phyloP scores from a whole-genome alignment of 2,113 vertebrate species.

The Hyperoodon ampullatus region DNA sequence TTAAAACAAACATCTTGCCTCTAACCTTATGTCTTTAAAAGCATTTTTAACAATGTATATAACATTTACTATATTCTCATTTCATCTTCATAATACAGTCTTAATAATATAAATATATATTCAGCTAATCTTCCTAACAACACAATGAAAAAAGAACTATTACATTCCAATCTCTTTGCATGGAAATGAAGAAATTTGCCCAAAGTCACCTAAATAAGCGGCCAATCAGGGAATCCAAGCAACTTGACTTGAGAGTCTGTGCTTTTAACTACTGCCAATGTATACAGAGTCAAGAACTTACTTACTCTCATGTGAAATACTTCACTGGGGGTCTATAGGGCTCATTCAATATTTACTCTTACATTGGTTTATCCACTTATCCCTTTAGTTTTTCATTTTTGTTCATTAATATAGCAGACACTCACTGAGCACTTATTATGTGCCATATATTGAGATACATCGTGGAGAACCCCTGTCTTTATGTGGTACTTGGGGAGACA shows the following conservation, averaged over 20 bases:
- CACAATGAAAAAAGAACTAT: not conserved
- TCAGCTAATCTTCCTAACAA: not conserved
- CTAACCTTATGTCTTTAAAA: not conserved
- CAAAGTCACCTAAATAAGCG: not conserved
- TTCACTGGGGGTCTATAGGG: not conserved
- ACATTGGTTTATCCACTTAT: not conserved
- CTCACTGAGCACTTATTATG: not conserved
- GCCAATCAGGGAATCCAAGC: not conserved
- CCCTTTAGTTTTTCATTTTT: conserved; percentile 14
- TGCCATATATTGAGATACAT: not conserved
- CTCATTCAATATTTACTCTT: not conserved
- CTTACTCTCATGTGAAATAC: not conserved
- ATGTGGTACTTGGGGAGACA: not conserved
- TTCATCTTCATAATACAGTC: not conserved
- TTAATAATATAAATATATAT: not conserved
- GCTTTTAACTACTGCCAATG: not conserved
- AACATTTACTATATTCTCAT: not conserved
- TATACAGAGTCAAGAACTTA: not conserved
- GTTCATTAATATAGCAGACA: not conserved
- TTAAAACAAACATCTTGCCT: not conserved
- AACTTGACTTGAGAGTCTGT: not conserved
- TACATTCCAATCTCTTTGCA: not conserved
- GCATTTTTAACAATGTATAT: not conserved
- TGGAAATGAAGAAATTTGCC: not conserved
- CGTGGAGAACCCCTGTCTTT: not conserved